Base-by-base conservation (phyloP, 2,797 vertebrate genomes). In the Oreochromis mossambicus region DNA sequence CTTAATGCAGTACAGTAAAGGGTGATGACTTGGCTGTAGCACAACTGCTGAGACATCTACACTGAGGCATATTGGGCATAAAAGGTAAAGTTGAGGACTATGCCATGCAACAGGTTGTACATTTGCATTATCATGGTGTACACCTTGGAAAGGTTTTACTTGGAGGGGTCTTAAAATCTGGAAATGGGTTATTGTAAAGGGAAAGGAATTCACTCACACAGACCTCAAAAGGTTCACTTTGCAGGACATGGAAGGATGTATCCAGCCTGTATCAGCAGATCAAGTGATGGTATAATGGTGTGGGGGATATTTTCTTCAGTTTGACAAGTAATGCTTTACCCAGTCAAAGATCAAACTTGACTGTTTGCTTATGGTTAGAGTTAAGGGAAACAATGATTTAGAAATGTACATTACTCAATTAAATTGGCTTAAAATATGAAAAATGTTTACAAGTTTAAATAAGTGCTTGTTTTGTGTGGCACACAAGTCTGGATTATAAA, bases 371-470 rank as follows among this genome's bases (percentile, higher is more conserved):
- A 38, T 21, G n/a, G 2, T 66, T 38, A 21, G 11, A 66, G 1
- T 66, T 8, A 41, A 66, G 8, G 19, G 12, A 0, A 66, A 38
- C 0, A 4, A 38, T 21, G 11, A 41, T 68, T 14, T 41, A 41
- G 36, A 41, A 68, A 68, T 68, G 12, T 41, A 9, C 34, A 68
- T 68, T 24, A 38, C 0, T 0, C 0, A 66, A 5, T 66, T 66
- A 66, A 14, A 21, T 5, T 66, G 11, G 34, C 61, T 66, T 66
- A n/a, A 1, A 63, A 63, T 36, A 63, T 63, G 2, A n/a, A 36
- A 63, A 36, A 63, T 36, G 32, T 63, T 63, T 63, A 63, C 19
- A 38, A 38, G 19, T 63, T 63, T 63, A 61, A 61, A 61, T 63
- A 21, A 38, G 61, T 38, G 34, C 19, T 21, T 66, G 1, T 38